phyloP scores from a whole-genome alignment of 2,888 invertebrate species.

The Drosophila flavopinicola region DNA sequence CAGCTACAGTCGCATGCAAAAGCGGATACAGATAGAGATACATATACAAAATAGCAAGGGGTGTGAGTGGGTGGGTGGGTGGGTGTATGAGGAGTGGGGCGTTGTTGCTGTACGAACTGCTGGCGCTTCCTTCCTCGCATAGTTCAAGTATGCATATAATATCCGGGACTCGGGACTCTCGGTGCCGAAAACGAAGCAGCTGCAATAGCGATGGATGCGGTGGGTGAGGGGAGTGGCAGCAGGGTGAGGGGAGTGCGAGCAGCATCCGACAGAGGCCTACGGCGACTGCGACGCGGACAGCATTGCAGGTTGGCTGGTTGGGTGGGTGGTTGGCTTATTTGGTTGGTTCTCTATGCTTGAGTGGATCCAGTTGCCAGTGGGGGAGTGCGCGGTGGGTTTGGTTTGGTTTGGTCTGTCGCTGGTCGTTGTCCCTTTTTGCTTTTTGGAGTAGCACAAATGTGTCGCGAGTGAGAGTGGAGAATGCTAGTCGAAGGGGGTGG shows the following conservation, averaged over 20 bases:
- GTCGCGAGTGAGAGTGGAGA: constrained; percentile 47
- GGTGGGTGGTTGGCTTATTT: constrained; percentile 17
- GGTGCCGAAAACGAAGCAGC: constrained; percentile 69
- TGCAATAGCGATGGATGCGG: constrained; percentile 34
- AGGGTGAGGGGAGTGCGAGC: neutral
- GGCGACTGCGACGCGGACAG: constrained; percentile 33
- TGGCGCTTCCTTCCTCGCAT: constrained; percentile 70
- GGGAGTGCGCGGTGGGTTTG: constrained; percentile 1
- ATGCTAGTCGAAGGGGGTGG: neutral
- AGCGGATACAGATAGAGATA: constrained; percentile 66
- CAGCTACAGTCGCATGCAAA: constrained; percentile 62
- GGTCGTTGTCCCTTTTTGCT: constrained; percentile 53
- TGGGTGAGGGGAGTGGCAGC: too few relatives aligned
- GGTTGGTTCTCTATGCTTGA: constrained; percentile 51
- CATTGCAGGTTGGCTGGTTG: constrained; percentile 38
- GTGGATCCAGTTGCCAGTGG: constrained; percentile 47
- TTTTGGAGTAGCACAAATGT: constrained; percentile 71
- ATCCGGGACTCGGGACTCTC: constrained; percentile 69
- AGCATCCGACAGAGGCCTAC: constrained; percentile 57
- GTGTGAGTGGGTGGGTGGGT: neutral
- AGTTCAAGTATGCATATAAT: constrained; percentile 80
- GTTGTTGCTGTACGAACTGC: constrained; percentile 28
- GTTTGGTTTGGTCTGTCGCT: constrained; percentile 13
- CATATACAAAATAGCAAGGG: constrained; percentile 49
- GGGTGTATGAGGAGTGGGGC: neutral